Percentiles rank a stretch among this genome's conserved stretches.
Conservation (phyloP, 2,888 invertebrate species). For the Pimpla rufipes region DNA sequence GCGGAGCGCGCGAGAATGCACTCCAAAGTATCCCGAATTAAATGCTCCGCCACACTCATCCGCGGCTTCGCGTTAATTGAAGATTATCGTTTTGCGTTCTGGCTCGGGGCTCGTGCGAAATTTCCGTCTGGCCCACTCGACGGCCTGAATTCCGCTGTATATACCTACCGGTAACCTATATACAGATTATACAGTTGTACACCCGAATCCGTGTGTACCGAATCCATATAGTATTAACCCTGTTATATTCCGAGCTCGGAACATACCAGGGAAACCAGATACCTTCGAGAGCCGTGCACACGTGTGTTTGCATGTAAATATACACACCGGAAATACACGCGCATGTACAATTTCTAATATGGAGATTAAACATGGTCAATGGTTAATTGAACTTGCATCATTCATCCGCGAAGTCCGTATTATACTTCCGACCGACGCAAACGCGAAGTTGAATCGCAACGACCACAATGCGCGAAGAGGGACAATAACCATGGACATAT, state of each 20-base stretch:
- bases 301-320: slow-evolving; percentile 6
- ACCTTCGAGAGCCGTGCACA: slow-evolving; percentile 6
- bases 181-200: slow-evolving; percentile 19
- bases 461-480: no score
- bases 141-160: slow-evolving; percentile 64
- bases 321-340: slow-evolving; percentile 2
- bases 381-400: slow-evolving; percentile 59
- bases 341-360: slow-evolving; percentile 48
- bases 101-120: slow-evolving; percentile 51
- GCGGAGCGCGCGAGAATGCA: slow-evolving; percentile 50
- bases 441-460: no score
- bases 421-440: slow-evolving; percentile 19
- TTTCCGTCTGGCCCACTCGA: slow-evolving; percentile 60
- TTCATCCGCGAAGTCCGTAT: slow-evolving; percentile 42
- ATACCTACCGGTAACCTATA: slow-evolving; percentile 26
- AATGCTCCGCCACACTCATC: slow-evolving; percentile 61
- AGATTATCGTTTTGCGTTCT: slow-evolving; percentile 61
- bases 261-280: slow-evolving; percentile 16
- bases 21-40: slow-evolving; percentile 64
- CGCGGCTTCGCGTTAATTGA: slow-evolving; percentile 63
- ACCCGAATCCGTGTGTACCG: slow-evolving; percentile 3
- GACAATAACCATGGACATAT: no score
- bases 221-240: slow-evolving; percentile 43
- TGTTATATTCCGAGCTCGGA: slow-evolving; percentile 12
- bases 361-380: slow-evolving; percentile 45